Evolutionary conservation across 2,797 vertebrate species (phyloP), one percentile per base, ranked within the genome.

Genomic region (Bovichtus diacanthus): DNA sequence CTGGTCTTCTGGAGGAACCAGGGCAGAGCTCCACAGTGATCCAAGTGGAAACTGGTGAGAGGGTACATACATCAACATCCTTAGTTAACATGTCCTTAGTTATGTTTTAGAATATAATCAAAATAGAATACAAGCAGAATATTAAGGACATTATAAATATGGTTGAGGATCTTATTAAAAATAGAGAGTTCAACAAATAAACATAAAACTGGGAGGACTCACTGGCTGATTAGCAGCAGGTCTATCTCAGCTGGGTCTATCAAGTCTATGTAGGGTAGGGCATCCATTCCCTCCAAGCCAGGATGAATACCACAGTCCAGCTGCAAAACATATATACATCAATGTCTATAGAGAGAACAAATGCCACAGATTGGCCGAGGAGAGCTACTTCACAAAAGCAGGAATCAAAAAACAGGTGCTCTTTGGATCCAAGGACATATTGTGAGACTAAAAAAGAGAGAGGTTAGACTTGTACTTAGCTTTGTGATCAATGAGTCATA

Each of bases 1-100:
- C 97, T 98, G 25, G 98, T 99, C 91, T 99, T 99, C 90, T 99
- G 97, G 49, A 99, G 95, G 92, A 99, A 98, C 97, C 98, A 99
- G 1, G 97, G 98, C 79, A 99, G 91, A 58, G 98, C 97, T n/a
- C 97, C 98, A 91, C 97, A 99, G 89, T 99, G 97, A 94, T 99
- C 98, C 92, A 99, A 93, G 86, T 99, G 97, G 87, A 99, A 99
- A 89, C 98, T 99, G 84, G 53, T 3, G 6, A 60, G 66, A 68
- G 5, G 12, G 70, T 12, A 55, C 27, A 59, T 2, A 50, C 2
- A 61, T 27, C 9, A 70, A 19, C 10, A 60, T 58, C 3, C n/a
- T n/a, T n/a, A n/a, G n/a, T n/a, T n/a, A n/a, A n/a, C n/a, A 46
- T 4, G 19, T 12, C 5, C 5, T 43, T 50, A 44, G 13, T 7